phyloP scores from a whole-genome alignment of 2,797 vertebrate genomes.

The Liparis tanakae region DNA sequence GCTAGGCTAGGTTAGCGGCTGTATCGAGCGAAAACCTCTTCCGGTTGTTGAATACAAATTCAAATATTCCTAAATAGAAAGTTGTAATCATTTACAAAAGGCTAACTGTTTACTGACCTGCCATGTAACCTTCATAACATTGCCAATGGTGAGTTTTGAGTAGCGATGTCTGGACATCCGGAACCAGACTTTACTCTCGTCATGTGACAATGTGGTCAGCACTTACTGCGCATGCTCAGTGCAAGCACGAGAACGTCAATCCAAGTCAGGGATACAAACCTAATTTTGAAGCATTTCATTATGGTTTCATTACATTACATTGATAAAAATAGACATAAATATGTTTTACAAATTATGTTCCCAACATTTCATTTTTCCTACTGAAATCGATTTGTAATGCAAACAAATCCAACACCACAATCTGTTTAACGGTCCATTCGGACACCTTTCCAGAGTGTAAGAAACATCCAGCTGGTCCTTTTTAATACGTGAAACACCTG shows the following conservation, averaged over 20 bases:
- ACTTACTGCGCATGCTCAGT: constrained; percentile 71
- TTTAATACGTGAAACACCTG: constrained; percentile 15
- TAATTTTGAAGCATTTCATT: constrained; percentile 51
- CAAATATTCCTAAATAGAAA: background rate
- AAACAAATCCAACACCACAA: constrained; percentile 6
- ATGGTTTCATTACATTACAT: constrained; percentile 8
- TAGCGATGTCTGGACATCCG: constrained; percentile 36
- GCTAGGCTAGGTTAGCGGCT: constrained; percentile 55
- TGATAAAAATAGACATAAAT: constrained; percentile 58
- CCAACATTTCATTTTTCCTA: constrained; percentile 5
- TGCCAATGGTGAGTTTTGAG: constrained; percentile 24
- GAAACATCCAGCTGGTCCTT: constrained; percentile 9
- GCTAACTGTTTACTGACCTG: constrained; percentile 69
- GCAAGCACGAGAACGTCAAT: background rate
- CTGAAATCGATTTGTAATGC: background rate
- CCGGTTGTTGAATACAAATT: background rate
- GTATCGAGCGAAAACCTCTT: background rate
- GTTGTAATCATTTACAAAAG: background rate
- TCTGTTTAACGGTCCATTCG: constrained; percentile 1
- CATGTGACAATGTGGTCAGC: constrained; percentile 62
- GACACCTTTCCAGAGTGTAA: background rate
- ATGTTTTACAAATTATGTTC: constrained; percentile 42
- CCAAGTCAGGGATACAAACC: background rate
- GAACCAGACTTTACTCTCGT: constrained; percentile 38
- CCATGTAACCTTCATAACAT: constrained; percentile 54